Conservation (phyloP, 2,797 vertebrate genomes). For the Trachurus trachurus region DNA sequence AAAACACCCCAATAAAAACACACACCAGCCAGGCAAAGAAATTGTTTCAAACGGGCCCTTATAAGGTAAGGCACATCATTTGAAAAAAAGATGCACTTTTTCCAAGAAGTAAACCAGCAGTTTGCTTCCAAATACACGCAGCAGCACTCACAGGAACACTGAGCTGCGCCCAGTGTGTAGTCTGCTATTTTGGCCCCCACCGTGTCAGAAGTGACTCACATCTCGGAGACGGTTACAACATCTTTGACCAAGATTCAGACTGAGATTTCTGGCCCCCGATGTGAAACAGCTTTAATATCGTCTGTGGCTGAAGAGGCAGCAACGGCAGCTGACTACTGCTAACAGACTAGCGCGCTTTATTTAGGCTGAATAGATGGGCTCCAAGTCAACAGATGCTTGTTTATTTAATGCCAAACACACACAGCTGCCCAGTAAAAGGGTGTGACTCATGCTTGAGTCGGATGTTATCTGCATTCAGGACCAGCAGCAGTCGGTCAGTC, state of each 20-base stretch:
- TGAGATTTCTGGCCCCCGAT: constrained; percentile 2
- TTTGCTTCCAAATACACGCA: constrained; percentile 16
- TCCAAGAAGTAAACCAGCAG: constrained; percentile 30
- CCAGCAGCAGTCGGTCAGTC: constrained; percentile 16
- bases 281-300: not conserved
- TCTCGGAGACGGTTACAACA: constrained; percentile 33
- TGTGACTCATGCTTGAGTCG: constrained; percentile 71
- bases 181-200: constrained; percentile 9
- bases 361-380: constrained; percentile 44
- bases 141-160: constrained; percentile 7
- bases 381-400: constrained; percentile 65
- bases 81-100: constrained; percentile 38
- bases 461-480: constrained; percentile 64
- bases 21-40: constrained; percentile 24
- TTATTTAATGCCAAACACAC: constrained; percentile 65
- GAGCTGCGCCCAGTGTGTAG: not conserved
- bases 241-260: constrained; percentile 5
- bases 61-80: constrained; percentile 46
- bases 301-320: constrained; percentile 14
- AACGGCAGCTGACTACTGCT: constrained; percentile 47
- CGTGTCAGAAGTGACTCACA: constrained; percentile 33
- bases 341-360: constrained; percentile 56
- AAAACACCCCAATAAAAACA: constrained; percentile 46
- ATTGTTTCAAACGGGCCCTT: constrained; percentile 44
- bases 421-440: constrained; percentile 64